Evolutionary conservation across 2,888 invertebrate species (phyloP).

Genomic region (Hypselothyrea guttata): DNA sequence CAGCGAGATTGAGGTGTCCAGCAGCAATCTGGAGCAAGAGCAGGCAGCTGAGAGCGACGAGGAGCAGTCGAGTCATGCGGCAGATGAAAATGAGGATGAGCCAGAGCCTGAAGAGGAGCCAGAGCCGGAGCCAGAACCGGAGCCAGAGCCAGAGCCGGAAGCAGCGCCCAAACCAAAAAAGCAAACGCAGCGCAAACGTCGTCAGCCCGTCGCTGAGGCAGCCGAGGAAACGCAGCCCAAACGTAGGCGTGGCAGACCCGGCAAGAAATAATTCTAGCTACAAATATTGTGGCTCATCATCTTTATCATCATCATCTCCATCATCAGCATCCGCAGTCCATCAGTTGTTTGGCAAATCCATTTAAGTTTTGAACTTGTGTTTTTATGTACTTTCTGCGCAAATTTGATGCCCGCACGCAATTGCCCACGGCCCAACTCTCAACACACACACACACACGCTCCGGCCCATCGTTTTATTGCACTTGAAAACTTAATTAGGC

Average conservation of each 20-base stretch:
- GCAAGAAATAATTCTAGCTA: constrained; percentile 45
- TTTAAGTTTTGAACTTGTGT: constrained; percentile 75
- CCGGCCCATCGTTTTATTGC: constrained; percentile 80
- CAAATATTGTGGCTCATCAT: constrained; percentile 8
- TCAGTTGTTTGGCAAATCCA: constrained; percentile 55
- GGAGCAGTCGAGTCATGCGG: too few species aligned
- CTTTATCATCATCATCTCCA: constrained; percentile 38
- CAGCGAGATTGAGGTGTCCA: constrained; percentile 67
- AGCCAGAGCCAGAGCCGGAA: too few species aligned
- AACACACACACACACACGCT: background rate
- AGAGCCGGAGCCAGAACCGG: too few species aligned
- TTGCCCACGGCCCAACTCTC: constrained; percentile 36
- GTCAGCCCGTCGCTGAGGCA: constrained; percentile 21
- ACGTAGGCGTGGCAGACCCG: constrained; percentile 45
- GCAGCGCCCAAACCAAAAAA: constrained; percentile 20
- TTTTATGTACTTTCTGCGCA: constrained; percentile 68
- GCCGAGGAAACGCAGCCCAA: constrained; percentile 27
- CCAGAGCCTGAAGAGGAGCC: constrained; percentile 29
- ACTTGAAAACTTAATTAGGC: constrained; percentile 81
- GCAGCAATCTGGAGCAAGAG: constrained; percentile 37
- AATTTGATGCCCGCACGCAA: constrained; percentile 72
- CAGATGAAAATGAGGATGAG: constrained; percentile 40
- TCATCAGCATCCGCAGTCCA: constrained; percentile 9
- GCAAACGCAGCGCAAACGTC: constrained; percentile 24
- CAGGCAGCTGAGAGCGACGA: too few species aligned